Percentiles rank a stretch among this genome's conserved stretches.
These are phyloP conservation scores for Pediacus dermestoides DNA, from an alignment of 2,888 invertebrate species.

Conservation along the genomic window DNA sequence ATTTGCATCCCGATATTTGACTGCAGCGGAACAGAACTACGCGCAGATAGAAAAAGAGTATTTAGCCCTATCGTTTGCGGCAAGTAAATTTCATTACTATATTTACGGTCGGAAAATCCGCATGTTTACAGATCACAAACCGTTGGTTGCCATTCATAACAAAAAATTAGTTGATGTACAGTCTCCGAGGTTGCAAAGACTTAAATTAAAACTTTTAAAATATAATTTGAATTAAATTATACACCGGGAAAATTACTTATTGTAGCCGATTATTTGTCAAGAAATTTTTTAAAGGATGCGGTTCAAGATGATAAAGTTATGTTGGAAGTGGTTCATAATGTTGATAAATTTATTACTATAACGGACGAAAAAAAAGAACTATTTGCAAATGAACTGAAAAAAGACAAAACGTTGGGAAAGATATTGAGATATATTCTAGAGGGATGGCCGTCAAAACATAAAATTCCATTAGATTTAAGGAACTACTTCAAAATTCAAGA, in stretches of 20 bases:
- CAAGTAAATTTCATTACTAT: slow-evolving; percentile 10
- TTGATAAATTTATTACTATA: slow-evolving; percentile 5
- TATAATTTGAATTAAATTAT: slow-evolving; percentile 9
- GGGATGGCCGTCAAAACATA: slow-evolving; percentile 10
- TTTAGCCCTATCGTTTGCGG: slow-evolving; percentile 33
- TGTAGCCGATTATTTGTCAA: background rate
- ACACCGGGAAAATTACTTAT: slow-evolving; percentile 6
- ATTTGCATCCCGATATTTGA: slow-evolving; percentile 39
- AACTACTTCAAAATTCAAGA: slow-evolving; percentile 1
- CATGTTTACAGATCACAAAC: slow-evolving; percentile 7
- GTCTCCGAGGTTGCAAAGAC: slow-evolving; percentile 8
- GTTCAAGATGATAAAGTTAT: slow-evolving; percentile 8
- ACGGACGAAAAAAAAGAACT: slow-evolving; percentile 7
- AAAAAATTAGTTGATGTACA: slow-evolving; percentile 1
- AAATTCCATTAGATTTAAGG: too few relatives aligned
- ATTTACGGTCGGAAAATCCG: slow-evolving; percentile 7
- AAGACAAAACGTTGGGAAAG: slow-evolving; percentile 2
- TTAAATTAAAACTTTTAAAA: slow-evolving; percentile 2
- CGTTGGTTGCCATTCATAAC: slow-evolving; percentile 2
- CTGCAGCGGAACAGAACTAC: slow-evolving; percentile 35
- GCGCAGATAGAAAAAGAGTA: slow-evolving; percentile 45
- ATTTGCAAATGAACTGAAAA: slow-evolving; percentile 5
- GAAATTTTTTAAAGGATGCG: slow-evolving; percentile 5
- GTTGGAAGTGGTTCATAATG: slow-evolving; percentile 1
- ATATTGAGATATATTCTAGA: slow-evolving; percentile 4